Conservation (phyloP, 2,113 vertebrate genomes). For the Odontophorus gujanensis region DNA sequence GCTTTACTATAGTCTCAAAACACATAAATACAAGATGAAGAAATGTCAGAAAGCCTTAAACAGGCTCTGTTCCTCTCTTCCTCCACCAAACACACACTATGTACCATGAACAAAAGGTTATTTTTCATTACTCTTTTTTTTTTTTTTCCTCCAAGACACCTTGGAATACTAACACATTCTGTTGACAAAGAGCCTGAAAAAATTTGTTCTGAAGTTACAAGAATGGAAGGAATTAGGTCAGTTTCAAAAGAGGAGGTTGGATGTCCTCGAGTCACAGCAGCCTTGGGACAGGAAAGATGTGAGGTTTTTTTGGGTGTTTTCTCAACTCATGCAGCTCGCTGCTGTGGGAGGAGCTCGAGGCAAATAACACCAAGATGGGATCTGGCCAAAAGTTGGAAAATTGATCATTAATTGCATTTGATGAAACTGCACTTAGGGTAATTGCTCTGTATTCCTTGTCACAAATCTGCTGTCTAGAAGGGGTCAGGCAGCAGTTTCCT, state of each 20-base stretch:
- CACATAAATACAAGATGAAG: not conserved
- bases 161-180: not conserved
- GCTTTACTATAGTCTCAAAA: constrained; percentile 16
- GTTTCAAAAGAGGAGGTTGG: not conserved
- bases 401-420: constrained; percentile 41
- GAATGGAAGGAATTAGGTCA: constrained; percentile 57
- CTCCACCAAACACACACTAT: not conserved
- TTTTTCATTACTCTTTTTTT: not conserved
- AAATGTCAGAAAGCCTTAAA: not conserved
- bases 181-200: constrained; percentile 1
- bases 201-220: constrained; percentile 30
- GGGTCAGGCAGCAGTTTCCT: not conserved
- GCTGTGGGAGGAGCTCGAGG: constrained; percentile 3
- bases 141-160: not conserved
- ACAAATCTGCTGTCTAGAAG: not conserved
- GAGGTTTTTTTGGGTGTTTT: not conserved
- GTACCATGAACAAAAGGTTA: not conserved
- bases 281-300: constrained; percentile 31
- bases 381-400: constrained; percentile 13
- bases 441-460: constrained; percentile 21
- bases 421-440: constrained; percentile 33
- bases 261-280: not conserved
- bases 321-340: not conserved
- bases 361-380: not conserved
- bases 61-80: not conserved